phyloP scores from a whole-genome alignment of 2,113 vertebrate genomes.

The Pavo muticus region DNA sequence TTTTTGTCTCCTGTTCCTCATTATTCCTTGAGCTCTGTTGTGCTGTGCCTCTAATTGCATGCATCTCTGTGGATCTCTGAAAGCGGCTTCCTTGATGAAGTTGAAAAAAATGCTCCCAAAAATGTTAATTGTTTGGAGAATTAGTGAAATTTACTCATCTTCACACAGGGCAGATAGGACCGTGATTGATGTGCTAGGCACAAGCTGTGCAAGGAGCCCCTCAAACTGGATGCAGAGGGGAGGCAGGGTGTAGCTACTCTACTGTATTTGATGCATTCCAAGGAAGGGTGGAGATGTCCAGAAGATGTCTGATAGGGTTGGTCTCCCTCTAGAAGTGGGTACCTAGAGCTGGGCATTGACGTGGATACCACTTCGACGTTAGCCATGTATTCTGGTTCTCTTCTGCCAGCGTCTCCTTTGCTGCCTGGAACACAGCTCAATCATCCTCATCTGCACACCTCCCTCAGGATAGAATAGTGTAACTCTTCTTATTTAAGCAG shows the following conservation, averaged over 20 bases:
- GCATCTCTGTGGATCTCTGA: not conserved
- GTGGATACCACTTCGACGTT: not conserved
- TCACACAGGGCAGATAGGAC: not conserved
- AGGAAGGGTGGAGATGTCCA: not conserved
- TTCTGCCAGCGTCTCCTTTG: not conserved
- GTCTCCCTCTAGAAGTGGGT: not conserved
- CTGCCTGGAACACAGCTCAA: not conserved
- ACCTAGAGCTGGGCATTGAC: not conserved
- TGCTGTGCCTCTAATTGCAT: constrained; percentile 7
- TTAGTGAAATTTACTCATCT: constrained; percentile 13
- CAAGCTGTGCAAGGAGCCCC: not conserved
- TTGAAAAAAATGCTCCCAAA: not conserved
- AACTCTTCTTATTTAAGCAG: not conserved
- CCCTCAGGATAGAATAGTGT: not conserved
- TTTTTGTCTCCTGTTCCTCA: constrained; percentile 19
- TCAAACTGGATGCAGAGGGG: not conserved
- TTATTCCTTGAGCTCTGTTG: not conserved
- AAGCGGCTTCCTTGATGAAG: constrained; percentile 29
- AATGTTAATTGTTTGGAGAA: constrained; percentile 27
- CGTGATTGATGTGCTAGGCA: not conserved
- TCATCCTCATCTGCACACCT: not conserved
- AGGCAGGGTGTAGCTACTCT: not conserved
- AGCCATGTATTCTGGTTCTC: not conserved
- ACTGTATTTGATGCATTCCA: not conserved
- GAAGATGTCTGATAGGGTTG: not conserved